A percentile compares a stretch with the other conserved stretches of the same genome.
Conservation (phyloP, 2,797 vertebrate genomes). For the Alca torda region DNA sequence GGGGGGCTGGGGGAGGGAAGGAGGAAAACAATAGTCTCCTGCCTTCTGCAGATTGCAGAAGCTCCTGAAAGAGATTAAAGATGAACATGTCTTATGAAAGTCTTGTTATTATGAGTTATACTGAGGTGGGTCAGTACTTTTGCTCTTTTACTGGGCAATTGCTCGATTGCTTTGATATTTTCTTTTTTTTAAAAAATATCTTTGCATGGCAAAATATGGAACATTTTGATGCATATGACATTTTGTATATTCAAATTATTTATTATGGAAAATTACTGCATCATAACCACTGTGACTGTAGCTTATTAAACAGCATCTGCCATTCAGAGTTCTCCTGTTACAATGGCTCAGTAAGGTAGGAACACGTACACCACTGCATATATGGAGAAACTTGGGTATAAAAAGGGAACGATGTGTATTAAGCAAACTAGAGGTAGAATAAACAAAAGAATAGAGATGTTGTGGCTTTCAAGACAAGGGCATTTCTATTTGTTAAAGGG, state of each 20-base stretch:
- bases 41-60: background rate
- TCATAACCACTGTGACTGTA: background rate
- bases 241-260: background rate
- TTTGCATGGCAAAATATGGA: background rate
- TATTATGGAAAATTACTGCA: background rate
- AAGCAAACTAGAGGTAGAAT: background rate
- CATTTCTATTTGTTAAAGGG: background rate
- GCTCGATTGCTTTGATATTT: background rate
- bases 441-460: background rate
- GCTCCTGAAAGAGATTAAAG: conserved; percentile 6
- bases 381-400: background rate
- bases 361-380: background rate
- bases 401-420: background rate
- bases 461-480: background rate
- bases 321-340: background rate
- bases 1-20: too few species aligned
- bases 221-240: background rate
- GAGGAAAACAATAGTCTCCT: background rate
- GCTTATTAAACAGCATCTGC: background rate
- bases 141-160: background rate
- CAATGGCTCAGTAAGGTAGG: background rate
- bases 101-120: background rate
- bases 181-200: background rate
- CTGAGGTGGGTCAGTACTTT: background rate
- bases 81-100: background rate